Conservation (phyloP, 2,113 vertebrate species). For the Nymphicus hollandicus region DNA sequence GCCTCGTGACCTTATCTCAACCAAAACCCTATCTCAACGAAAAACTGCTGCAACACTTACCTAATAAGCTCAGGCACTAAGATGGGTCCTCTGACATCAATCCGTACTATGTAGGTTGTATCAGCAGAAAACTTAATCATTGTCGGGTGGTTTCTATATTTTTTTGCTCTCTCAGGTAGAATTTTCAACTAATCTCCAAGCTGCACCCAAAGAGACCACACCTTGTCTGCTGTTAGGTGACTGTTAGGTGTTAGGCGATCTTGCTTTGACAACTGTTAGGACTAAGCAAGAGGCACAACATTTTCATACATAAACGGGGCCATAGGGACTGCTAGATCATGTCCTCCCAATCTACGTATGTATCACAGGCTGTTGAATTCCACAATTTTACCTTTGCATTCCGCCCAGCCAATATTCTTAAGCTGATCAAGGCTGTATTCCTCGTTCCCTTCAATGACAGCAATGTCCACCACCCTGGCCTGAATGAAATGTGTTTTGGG, state of each 20-base stretch:
- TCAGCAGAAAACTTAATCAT: constrained; percentile 53
- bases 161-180: constrained; percentile 40
- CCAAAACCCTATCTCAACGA: background rate
- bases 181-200: constrained; percentile 62
- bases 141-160: background rate
- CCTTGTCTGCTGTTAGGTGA: constrained; percentile 23
- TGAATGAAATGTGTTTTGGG: background rate
- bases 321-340: background rate
- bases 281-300: constrained; percentile 27
- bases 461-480: background rate
- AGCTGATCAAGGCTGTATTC: background rate
- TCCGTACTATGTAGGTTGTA: constrained; percentile 52
- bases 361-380: background rate
- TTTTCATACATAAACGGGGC: background rate
- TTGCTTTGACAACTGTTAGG: constrained; percentile 11
- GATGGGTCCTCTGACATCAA: constrained; percentile 29
- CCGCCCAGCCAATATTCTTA: background rate
- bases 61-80: constrained; percentile 52
- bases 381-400: background rate
- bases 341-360: background rate
- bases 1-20: background rate
- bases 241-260: background rate
- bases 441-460: background rate
- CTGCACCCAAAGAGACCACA: constrained; percentile 38
- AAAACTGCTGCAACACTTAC: constrained; percentile 54